Evolutionary conservation across 2,888 invertebrate species (phyloP).

Genomic region (Timema cristinae): DNA sequence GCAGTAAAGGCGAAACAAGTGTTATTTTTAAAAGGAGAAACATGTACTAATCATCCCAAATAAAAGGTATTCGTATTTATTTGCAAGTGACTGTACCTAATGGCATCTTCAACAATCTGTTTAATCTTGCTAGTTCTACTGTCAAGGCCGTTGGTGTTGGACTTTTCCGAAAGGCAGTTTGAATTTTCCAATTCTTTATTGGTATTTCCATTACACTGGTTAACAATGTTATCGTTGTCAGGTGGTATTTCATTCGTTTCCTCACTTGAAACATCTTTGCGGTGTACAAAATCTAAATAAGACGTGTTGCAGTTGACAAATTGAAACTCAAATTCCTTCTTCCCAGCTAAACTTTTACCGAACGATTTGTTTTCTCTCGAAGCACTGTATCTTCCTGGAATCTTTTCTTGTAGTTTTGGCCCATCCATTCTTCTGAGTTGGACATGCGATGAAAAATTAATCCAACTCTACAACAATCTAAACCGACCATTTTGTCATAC

Average conservation of each 20-base stretch:
- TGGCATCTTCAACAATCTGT: conserved; percentile 60
- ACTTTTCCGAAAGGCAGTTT: conserved; percentile 5
- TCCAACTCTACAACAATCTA: conserved; percentile 12
- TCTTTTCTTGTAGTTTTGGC: conserved; percentile 18
- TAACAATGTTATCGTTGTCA: conserved; percentile 6
- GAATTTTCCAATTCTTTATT: background rate
- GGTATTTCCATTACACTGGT: conserved; percentile 2
- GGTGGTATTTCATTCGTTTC: background rate
- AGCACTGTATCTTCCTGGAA: conserved; percentile 15
- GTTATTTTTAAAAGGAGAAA: background rate
- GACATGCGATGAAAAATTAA: conserved; percentile 21
- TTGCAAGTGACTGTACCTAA: conserved; percentile 48
- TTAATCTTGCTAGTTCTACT: conserved; percentile 46
- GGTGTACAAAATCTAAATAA: conserved; percentile 10
- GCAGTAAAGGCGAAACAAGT: background rate
- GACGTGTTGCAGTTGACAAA: background rate
- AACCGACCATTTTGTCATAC: conserved; percentile 27
- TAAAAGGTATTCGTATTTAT: background rate
- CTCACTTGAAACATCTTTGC: conserved; percentile 7
- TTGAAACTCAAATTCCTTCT: background rate
- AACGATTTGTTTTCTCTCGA: background rate
- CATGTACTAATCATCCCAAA: background rate
- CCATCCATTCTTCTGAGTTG: conserved; percentile 22
- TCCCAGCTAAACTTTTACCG: background rate
- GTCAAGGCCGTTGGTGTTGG: conserved; percentile 25